Evolutionary conservation across 2,797 vertebrate genomes (phyloP), one percentile per base, ranked within the genome.

Genomic region (Sylvilagus floridanus): DNA sequence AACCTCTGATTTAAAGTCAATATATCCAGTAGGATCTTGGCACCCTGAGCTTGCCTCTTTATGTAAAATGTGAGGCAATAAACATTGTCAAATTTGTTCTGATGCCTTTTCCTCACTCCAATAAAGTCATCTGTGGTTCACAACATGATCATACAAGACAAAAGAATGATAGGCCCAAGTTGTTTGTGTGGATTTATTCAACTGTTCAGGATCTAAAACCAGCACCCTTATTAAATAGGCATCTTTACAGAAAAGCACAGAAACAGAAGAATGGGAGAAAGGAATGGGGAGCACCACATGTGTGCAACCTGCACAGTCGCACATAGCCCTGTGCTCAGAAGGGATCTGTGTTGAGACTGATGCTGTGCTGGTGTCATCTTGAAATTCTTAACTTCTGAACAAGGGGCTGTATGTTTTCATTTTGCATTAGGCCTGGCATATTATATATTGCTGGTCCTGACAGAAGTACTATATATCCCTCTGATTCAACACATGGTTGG

Each of bases 91-190:
- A 60, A 52, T 77, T 69, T 78, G 73, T 94, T 90, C 73, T 47
- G 57, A 50, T 65, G 79, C 32, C 73, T 95, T 89, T 93, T 77
- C 72, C 54, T 83, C 32, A 21, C 47, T 57, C 93, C 79, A 72
- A 1, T 95, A 92, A 95, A 94, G 87, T n/a, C 50, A n/a, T 57
- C 82, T 90, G 50, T 72, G 77, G 63, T 78, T 89, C 63, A 7
- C 54, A 81, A 93, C 83, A 96, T 95, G 90, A 95, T 1, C 3
- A 22, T 50, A 84, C 71, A 92, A 69, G 91, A 95, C 93, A 81
- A 75, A 52, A 91, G 30, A 83, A 79, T 17, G 52, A 72, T 50
- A 62, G 24, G 32, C 6, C 11, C 30, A 72, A 22, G 7, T 88
- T 30, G 21, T 91, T 94, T 91, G 50, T n/a, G 47, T 68, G 21